Evolutionary conservation across 2,888 invertebrate genomes (phyloP), one percentile per base, ranked within the genome.

Genomic region (Rugalucina vietnamica): DNA sequence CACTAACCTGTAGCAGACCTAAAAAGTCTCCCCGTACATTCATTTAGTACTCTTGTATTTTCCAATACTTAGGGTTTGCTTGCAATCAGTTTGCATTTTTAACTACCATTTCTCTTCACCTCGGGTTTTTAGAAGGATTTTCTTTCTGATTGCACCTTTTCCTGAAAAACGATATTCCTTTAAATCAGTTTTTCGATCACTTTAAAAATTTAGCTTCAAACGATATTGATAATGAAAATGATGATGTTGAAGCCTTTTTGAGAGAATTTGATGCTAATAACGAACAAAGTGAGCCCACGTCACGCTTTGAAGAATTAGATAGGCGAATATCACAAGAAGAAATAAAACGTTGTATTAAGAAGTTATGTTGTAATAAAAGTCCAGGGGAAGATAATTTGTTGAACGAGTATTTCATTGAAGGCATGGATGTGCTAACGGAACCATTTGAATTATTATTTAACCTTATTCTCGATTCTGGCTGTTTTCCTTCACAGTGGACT

Each of bases 361-460:
- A 60, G 2, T 8, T 60, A 10, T 27, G 4, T 2, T 5, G 60
- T 18, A 60, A 60, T 29, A 60, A 60, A 29, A 60, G 60, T 27
- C 60, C 60, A 60, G 60, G 60, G 5, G 5, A 5, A 60, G 60
- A 60, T 21, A 18, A 60, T 27, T 18, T 43, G 27, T 29, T 72
- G 21, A 75, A 75, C 37, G 75, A 73, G 21, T 75, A 57, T 36
- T 57, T 75, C 36, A 57, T 75, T 57, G 54, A 57, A 57, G n/a
- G 36, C 10, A 57, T 54, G 1, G 75, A 57, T 36, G 1, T 75
- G 5, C 27, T 75, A n/a, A 57, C 1, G 10, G 57, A 57, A 29
- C 43, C 54, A 0, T 36, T 75, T 36, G 57, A 54, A 75, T 24
- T 54, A 5, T 57, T 54, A 24, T 75, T 75, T 24, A 75, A 75